Percentiles rank a stretch among this genome's conserved stretches.
Conservation (phyloP, 2,888 invertebrate species). For the Watsonalla binaria region DNA sequence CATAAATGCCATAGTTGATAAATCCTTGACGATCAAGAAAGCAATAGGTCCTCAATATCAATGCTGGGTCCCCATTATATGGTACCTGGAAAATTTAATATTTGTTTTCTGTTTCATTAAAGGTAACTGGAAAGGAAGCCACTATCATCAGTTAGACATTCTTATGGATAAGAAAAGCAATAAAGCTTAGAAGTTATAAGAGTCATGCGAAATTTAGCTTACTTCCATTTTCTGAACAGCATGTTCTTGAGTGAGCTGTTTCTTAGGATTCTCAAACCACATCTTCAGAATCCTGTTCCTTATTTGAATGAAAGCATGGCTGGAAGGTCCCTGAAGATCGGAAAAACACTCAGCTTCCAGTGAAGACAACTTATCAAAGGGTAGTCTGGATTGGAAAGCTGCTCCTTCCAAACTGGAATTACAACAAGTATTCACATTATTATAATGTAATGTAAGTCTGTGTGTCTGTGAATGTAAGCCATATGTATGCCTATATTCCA, state of each 20-base stretch:
- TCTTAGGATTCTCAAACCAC: slow-evolving; percentile 97
- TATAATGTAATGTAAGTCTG: no score
- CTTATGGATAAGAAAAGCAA: no score
- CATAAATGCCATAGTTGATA: slow-evolving; percentile 98
- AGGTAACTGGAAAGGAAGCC: no score
- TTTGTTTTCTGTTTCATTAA: neutral
- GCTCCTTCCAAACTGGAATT: slow-evolving; percentile 89
- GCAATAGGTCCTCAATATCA: slow-evolving; percentile 91
- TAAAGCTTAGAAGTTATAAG: no score
- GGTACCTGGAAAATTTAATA: slow-evolving; percentile 79
- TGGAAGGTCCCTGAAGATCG: slow-evolving; percentile 90
- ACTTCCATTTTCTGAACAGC: slow-evolving; percentile 88
- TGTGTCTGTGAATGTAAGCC: no score
- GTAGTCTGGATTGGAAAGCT: slow-evolving; percentile 95
- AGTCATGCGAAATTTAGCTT: slow-evolving; percentile 11
- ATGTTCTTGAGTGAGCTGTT: slow-evolving; percentile 91
- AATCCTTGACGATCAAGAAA: slow-evolving; percentile 97
- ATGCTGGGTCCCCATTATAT: slow-evolving; percentile 92
- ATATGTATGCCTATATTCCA: no score
- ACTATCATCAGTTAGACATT: no score
- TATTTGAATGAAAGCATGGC: slow-evolving; percentile 93
- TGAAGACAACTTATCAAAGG: slow-evolving; percentile 96
- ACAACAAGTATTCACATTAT: neutral
- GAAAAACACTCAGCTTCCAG: slow-evolving; percentile 96
- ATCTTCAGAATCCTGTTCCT: slow-evolving; percentile 94